Percentiles rank a stretch among this genome's conserved stretches.
Conservation (phyloP, 2,113 vertebrate species). For the Neolamprologus cancellatus region DNA sequence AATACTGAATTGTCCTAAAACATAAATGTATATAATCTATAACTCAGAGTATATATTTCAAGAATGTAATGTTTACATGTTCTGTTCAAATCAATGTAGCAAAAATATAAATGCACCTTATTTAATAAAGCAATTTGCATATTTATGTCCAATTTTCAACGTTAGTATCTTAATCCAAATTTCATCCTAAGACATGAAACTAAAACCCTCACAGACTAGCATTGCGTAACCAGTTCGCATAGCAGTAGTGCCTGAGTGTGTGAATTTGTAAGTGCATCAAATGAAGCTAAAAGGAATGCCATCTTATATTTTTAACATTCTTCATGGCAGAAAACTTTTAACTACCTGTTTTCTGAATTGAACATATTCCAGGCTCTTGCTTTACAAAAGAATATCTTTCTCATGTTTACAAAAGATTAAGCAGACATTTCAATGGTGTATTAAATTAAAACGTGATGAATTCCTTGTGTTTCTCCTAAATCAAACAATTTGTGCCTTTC, state of each 20-base stretch:
- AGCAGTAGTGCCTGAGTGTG: not conserved
- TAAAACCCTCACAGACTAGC: not conserved
- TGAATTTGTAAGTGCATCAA: not conserved
- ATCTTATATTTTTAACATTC: not conserved
- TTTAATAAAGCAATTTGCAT: not conserved
- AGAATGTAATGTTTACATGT: not conserved
- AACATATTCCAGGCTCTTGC: not conserved
- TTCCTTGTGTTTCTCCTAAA: not conserved
- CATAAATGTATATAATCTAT: not conserved
- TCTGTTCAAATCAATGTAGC: not conserved
- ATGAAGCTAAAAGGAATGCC: not conserved
- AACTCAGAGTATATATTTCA: not conserved
- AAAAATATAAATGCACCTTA: not conserved
- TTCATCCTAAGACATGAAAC: not conserved
- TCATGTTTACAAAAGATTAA: not conserved
- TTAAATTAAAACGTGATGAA: not conserved
- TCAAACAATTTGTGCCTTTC: not conserved
- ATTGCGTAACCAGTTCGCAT: rapidly evolving
- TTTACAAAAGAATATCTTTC: not conserved
- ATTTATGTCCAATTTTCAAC: not conserved
- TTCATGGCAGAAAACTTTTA: not conserved
- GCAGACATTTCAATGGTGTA: not conserved
- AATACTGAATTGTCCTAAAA: not conserved
- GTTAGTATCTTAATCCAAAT: not conserved
- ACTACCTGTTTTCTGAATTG: not conserved